These are phyloP conservation scores for Thomomys bottae DNA, from an alignment of 2,113 vertebrate genomes.

Conservation along the genomic window DNA sequence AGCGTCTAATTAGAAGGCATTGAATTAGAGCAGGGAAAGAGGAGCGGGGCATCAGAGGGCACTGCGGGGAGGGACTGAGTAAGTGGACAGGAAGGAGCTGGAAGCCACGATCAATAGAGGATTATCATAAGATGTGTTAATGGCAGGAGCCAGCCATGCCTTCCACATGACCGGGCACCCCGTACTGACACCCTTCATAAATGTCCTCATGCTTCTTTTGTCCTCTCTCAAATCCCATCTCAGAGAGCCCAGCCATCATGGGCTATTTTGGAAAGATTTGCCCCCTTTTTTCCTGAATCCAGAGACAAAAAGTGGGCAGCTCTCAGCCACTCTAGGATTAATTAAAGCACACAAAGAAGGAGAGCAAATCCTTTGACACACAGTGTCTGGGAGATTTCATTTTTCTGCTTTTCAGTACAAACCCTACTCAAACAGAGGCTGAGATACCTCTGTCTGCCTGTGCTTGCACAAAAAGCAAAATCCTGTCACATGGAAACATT, in stretches of 20 bases:
- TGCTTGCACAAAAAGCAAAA: not conserved
- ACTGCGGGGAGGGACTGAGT: slow-evolving; percentile 5
- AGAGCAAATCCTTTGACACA: slow-evolving; percentile 57
- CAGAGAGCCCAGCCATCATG: slow-evolving; percentile 26
- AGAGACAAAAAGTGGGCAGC: slow-evolving; percentile 49
- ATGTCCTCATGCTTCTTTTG: slow-evolving; percentile 6
- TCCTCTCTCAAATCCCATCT: slow-evolving; percentile 40
- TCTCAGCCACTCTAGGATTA: slow-evolving; percentile 35
- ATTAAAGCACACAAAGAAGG: slow-evolving; percentile 49
- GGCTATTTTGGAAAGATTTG: slow-evolving; percentile 44
- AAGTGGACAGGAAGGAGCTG: slow-evolving; percentile 44
- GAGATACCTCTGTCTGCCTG: slow-evolving; percentile 19
- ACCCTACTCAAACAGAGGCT: slow-evolving; percentile 37
- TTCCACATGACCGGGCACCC: not conserved
- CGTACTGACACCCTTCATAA: slow-evolving; percentile 16
- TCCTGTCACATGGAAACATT: not conserved
- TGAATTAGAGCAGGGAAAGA: slow-evolving; percentile 54
- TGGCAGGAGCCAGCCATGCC: not conserved
- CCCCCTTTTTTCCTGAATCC: slow-evolving; percentile 43
- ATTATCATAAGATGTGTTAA: slow-evolving; percentile 33
- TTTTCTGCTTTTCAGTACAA: slow-evolving; percentile 9
- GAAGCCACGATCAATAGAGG: slow-evolving; percentile 11
- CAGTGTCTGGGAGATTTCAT: slow-evolving; percentile 17
- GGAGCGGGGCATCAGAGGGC: slow-evolving; percentile 42
- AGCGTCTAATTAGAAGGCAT: slow-evolving; percentile 69